phyloP scores from a whole-genome alignment of 2,113 vertebrate species.

The Turdus rufiventris region DNA sequence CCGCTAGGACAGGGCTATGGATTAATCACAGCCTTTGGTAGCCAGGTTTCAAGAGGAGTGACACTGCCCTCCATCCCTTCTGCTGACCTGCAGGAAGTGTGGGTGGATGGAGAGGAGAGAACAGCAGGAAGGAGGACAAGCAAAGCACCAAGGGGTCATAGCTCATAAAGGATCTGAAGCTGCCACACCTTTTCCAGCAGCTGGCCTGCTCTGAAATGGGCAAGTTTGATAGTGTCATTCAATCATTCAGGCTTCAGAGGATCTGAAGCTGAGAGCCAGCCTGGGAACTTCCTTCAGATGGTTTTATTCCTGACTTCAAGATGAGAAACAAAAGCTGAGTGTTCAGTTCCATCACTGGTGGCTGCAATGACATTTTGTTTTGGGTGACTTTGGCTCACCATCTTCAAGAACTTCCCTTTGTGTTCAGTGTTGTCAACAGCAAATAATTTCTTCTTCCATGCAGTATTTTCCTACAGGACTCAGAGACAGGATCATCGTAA shows the following conservation, averaged over 20 bases:
- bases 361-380: neutral
- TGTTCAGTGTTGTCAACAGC: neutral
- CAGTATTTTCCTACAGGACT: neutral
- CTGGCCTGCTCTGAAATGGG: neutral
- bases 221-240: neutral
- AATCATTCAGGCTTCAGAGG: neutral
- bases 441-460: neutral
- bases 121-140: neutral
- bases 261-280: neutral
- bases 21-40: neutral
- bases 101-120: neutral
- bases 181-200: neutral
- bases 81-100: neutral
- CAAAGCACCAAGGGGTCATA: neutral
- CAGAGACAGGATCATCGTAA: neutral
- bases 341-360: neutral
- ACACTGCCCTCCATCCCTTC: accelerated
- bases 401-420: neutral
- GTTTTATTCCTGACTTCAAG: neutral
- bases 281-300: neutral
- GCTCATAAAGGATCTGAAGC: neutral
- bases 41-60: neutral
- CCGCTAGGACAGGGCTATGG: neutral
- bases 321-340: neutral
- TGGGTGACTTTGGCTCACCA: neutral